Percentiles rank a stretch among this genome's conserved stretches.
These are phyloP conservation scores for Flexamia atlantica DNA, from an alignment of 2,888 invertebrate species.

Conservation along the genomic window DNA sequence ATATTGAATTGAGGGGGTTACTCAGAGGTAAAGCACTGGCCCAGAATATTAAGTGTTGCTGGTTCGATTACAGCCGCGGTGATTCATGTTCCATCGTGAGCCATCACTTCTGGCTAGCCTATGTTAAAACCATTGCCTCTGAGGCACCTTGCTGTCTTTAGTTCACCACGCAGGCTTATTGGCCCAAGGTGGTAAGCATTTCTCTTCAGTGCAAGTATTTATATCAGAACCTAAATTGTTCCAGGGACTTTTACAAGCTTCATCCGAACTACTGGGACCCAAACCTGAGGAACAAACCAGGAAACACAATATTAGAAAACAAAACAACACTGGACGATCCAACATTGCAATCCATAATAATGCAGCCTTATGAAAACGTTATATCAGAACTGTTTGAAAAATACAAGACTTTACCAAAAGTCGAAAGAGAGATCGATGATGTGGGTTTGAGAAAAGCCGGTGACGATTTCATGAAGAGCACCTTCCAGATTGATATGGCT, in stretches of 20 bases:
- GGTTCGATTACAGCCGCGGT: too few species aligned
- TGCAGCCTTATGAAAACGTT: constrained; percentile 41
- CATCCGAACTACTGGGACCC: constrained; percentile 42
- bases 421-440: not conserved
- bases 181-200: too few species aligned
- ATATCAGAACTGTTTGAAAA: constrained; percentile 53
- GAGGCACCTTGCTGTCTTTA: too few species aligned
- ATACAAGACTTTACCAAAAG: constrained; percentile 37
- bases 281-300: not conserved
- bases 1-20: too few species aligned
- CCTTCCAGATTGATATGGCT: constrained; percentile 24
- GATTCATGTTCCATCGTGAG: too few species aligned
- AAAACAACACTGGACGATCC: constrained; percentile 27
- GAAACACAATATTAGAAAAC: constrained; percentile 1
- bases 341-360: not conserved
- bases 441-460: constrained; percentile 14
- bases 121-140: too few species aligned
- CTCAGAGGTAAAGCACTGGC: too few species aligned
- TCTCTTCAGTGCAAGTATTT: too few species aligned
- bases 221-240: not conserved
- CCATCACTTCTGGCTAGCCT: too few species aligned
- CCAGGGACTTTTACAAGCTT: constrained; percentile 44
- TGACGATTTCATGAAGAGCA: constrained; percentile 50
- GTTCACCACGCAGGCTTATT: too few species aligned
- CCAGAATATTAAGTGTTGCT: too few species aligned